phyloP scores from a whole-genome alignment of 2,797 vertebrate genomes.

The Cuculus canorus region DNA sequence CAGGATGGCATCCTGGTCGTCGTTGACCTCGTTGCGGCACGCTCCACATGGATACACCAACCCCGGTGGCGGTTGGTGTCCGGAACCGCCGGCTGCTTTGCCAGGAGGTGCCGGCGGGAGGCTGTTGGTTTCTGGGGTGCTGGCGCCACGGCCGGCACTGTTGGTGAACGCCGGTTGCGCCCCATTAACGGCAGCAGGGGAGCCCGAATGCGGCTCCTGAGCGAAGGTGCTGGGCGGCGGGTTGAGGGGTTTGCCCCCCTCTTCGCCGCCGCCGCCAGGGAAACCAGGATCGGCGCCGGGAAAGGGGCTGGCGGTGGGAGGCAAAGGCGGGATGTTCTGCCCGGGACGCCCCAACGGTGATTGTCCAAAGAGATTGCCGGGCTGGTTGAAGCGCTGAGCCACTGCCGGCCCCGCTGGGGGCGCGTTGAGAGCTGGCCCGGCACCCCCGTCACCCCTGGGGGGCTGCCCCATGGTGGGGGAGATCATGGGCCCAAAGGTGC shows the following conservation, averaged over 20 bases:
- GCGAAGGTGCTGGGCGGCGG: conserved; percentile 81
- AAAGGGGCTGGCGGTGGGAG: conserved; percentile 85
- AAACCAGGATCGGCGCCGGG: conserved; percentile 76
- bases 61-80: conserved; percentile 78
- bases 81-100: conserved; percentile 63
- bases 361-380: conserved; percentile 75
- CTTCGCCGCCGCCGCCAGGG: conserved; percentile 57
- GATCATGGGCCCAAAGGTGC: conserved; percentile 79
- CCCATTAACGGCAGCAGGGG: conserved; percentile 77
- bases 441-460: conserved; percentile 83
- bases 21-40: conserved; percentile 93
- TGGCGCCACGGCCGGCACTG: conserved; percentile 81
- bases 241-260: conserved; percentile 70
- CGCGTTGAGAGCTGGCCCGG: conserved; percentile 82
- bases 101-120: conserved; percentile 85
- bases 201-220: conserved; percentile 88
- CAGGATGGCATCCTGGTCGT: conserved; percentile 96
- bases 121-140: conserved; percentile 88
- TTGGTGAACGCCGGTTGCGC: conserved; percentile 83
- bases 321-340: conserved; percentile 76
- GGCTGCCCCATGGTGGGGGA: conserved; percentile 82
- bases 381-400: conserved; percentile 80
- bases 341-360: conserved; percentile 76
- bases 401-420: conserved; percentile 76
- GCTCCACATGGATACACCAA: conserved; percentile 88